These are phyloP conservation scores for Leptodirus hochenwartii DNA, from an alignment of 2,888 invertebrate species.

Conservation along the genomic window DNA sequence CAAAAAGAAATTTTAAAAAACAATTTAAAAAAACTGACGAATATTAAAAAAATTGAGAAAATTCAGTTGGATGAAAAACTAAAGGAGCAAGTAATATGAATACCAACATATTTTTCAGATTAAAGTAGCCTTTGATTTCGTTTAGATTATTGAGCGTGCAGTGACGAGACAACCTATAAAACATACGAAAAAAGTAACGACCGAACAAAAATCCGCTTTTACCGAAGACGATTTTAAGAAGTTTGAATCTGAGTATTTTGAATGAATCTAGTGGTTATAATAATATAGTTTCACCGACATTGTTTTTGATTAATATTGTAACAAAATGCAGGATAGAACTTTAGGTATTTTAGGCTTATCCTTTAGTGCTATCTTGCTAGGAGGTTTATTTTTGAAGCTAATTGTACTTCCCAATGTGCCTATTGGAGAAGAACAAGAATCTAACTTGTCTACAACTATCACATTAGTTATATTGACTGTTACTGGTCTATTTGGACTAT, in stretches of 20 bases:
- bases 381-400: conserved; percentile 19
- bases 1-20: conserved; percentile 20
- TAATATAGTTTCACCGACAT: conserved; percentile 3
- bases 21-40: conserved; percentile 21
- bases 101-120: conserved; percentile 2
- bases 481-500: conserved; percentile 20
- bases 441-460: conserved; percentile 16
- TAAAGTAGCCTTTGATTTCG: conserved; percentile 3
- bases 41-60: conserved; percentile 18
- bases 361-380: conserved; percentile 15
- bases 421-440: conserved; percentile 16
- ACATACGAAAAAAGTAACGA: conserved; percentile 19
- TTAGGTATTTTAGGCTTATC: conserved; percentile 17
- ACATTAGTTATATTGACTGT: conserved; percentile 16
- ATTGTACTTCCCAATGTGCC: conserved; percentile 22
- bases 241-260: conserved; percentile 46
- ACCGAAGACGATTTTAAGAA: conserved; percentile 49
- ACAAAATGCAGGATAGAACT: conserved; percentile 15
- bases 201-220: conserved; percentile 40
- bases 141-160: conserved; percentile 37
- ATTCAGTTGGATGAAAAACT: conserved; percentile 20
- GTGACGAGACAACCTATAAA: conserved; percentile 30
- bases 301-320: too few relatives aligned
- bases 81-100: conserved; percentile 15
- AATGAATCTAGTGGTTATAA: conserved; percentile 22